These are phyloP conservation scores for Orthonevra nobilis DNA, from an alignment of 2,888 invertebrate species.

Conservation along the genomic window DNA sequence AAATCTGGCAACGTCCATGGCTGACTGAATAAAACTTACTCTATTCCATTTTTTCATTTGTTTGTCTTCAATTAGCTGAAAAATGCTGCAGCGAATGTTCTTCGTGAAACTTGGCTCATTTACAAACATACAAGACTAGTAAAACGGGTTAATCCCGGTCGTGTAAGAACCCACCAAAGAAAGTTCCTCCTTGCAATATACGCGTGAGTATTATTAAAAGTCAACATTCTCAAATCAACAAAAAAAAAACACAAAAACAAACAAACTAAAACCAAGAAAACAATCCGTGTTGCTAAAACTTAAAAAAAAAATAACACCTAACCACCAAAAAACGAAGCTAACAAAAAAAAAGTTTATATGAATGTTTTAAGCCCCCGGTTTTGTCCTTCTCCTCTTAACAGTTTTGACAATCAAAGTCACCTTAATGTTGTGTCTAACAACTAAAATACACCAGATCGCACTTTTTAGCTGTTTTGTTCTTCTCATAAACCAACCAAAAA, in stretches of 20 bases:
- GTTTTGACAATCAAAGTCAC: constrained; percentile 54
- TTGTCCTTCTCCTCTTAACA: constrained; percentile 47
- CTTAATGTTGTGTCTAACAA: constrained; percentile 59
- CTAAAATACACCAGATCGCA: constrained; percentile 57
- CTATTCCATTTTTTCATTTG: constrained; percentile 78
- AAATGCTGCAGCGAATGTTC: constrained; percentile 99
- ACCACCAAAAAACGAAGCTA: too few species aligned
- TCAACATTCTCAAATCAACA: constrained; percentile 55
- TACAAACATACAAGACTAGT: constrained; percentile 99
- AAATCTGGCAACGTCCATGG: constrained; percentile 51
- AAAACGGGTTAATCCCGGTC: constrained; percentile 96
- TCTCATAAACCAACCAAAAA: constrained; percentile 9
- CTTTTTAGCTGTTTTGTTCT: constrained; percentile 58
- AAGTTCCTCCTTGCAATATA: constrained; percentile 99
- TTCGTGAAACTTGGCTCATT: constrained; percentile 99
- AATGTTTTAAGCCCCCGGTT: constrained; percentile 57
- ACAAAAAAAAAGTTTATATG: too few species aligned
- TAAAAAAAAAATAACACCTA: constrained; percentile 26
- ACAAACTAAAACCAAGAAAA: constrained; percentile 21
- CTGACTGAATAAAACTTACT: constrained; percentile 72
- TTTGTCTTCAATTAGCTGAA: constrained; percentile 88
- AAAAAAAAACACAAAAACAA: constrained; percentile 26
- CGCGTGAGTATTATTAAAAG: constrained; percentile 85
- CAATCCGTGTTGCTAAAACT: constrained; percentile 44
- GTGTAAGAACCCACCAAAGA: constrained; percentile 98